Base-by-base conservation (phyloP, 2,888 invertebrate species). In the Aelia acuminata region DNA sequence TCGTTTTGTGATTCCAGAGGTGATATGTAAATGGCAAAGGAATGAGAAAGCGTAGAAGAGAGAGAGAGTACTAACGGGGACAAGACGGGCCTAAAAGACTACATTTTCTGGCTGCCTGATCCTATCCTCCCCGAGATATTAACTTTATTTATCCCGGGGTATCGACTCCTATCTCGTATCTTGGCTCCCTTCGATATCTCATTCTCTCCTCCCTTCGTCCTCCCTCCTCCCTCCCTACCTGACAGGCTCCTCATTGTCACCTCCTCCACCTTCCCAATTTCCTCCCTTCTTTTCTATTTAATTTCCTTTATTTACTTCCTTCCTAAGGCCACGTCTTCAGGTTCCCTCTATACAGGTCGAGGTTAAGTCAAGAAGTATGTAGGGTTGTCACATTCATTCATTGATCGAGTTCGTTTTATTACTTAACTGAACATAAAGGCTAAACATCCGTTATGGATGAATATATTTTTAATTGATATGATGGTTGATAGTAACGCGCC, bases 71-170 rank as follows among this genome's bases (percentile, higher is more conserved):
- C 63, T 70, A 70, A 70, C 10, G 35, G 18, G 35, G 20, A 70
- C 63, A 70, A 70, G 63, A 35, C 13, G 63, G 80, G 80, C 20
- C 80, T 31, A 43, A 80, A 75, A n/a, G 80, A 80, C 39, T 80
- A 80, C n/a, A 80, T 80, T 80, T 80, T 47, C 80, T 47, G 80
- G 80, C 39, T 80, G 80, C 43, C 80, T 80, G 80, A 80, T 80
- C 43, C 80, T 80, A 43, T 80, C 80, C 39, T 11, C n/a, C 5
- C 43, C n/a, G 31, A 43, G 35, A 47, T 80, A 80, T 47, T 47
- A 47, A 47, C 80, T 80, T 80, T 43, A 80, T 80, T 80, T 80
- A 80, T 47, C 80, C 43, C 43, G 31, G 63, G 31, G 35, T 70
- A 31, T 31, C 31, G 5, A 35, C 57, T 57, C 57, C 11, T 26